Evolutionary conservation across 2,797 vertebrate species (phyloP).

Genomic region (Sebastes dallii): DNA sequence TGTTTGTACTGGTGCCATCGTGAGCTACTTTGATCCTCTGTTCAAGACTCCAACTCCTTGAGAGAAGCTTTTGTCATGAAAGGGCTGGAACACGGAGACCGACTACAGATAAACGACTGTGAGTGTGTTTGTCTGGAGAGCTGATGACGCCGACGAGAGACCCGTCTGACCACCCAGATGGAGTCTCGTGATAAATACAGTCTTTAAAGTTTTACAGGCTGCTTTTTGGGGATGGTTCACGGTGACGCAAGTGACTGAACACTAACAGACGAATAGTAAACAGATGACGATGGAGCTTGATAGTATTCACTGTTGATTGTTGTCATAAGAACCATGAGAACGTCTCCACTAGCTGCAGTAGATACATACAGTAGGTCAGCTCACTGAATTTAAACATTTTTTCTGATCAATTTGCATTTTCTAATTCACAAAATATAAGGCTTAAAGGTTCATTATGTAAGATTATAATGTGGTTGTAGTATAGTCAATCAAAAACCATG

Average conservation of each 20-base stretch:
- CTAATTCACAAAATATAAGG: background rate
- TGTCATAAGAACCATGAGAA: background rate
- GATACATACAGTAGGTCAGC: background rate
- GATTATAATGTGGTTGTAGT: background rate
- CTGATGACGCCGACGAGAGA: background rate
- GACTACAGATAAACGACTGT: background rate
- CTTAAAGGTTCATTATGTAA: background rate
- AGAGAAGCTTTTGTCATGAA: slow-evolving; percentile 30
- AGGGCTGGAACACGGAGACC: slow-evolving; percentile 4
- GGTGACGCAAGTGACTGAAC: background rate
- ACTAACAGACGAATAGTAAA: background rate
- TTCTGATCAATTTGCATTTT: background rate
- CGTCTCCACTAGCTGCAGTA: background rate
- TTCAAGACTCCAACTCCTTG: slow-evolving; percentile 5
- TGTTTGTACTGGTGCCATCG: slow-evolving; percentile 31
- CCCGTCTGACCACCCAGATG: slow-evolving; percentile 32
- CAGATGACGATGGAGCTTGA: background rate
- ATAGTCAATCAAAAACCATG: background rate
- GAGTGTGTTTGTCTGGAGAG: slow-evolving; percentile 23
- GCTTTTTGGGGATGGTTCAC: slow-evolving; percentile 8
- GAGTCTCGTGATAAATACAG: slow-evolving; percentile 14
- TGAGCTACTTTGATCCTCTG: slow-evolving; percentile 33
- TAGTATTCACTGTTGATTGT: background rate
- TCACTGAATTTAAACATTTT: background rate
- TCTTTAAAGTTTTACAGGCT: slow-evolving; percentile 18